Percentiles rank a stretch among this genome's conserved stretches.
Evolutionary conservation across 2,888 invertebrate genomes (phyloP).

Genomic region (Cantharis lateralis): DNA sequence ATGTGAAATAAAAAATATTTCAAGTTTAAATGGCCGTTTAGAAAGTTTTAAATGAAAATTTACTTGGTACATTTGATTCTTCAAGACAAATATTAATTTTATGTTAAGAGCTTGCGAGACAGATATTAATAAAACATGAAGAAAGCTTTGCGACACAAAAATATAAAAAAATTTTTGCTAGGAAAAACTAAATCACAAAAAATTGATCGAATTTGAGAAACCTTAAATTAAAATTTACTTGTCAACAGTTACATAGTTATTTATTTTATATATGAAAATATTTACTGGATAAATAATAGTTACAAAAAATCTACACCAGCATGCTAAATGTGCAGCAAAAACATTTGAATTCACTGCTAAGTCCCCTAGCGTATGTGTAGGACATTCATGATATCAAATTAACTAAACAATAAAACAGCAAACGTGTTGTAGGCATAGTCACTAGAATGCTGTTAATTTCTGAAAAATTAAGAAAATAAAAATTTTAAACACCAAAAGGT

Average conservation of each 20-base stretch:
- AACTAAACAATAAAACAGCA: slow-evolving; percentile 37
- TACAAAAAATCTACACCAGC: slow-evolving; percentile 34
- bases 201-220: slow-evolving; percentile 21
- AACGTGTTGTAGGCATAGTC: slow-evolving; percentile 36
- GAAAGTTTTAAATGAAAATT: neutral
- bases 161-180: slow-evolving; percentile 16
- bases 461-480: slow-evolving; percentile 8
- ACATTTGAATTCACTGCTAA: slow-evolving; percentile 36
- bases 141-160: slow-evolving; percentile 10
- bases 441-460: slow-evolving; percentile 33
- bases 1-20: neutral
- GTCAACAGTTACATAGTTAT: slow-evolving; percentile 35
- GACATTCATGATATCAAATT: slow-evolving; percentile 38
- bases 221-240: slow-evolving; percentile 25
- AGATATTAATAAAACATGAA: slow-evolving; percentile 11
- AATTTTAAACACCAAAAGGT: neutral
- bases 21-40: neutral
- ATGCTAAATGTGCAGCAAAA: slow-evolving; percentile 36
- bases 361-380: slow-evolving; percentile 35
- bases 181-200: slow-evolving; percentile 24
- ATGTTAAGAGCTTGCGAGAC: neutral
- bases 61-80: neutral
- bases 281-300: slow-evolving; percentile 36
- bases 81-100: neutral
- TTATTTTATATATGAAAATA: slow-evolving; percentile 34